phyloP scores from a whole-genome alignment of 2,113 vertebrate species.

The Grus americana region DNA sequence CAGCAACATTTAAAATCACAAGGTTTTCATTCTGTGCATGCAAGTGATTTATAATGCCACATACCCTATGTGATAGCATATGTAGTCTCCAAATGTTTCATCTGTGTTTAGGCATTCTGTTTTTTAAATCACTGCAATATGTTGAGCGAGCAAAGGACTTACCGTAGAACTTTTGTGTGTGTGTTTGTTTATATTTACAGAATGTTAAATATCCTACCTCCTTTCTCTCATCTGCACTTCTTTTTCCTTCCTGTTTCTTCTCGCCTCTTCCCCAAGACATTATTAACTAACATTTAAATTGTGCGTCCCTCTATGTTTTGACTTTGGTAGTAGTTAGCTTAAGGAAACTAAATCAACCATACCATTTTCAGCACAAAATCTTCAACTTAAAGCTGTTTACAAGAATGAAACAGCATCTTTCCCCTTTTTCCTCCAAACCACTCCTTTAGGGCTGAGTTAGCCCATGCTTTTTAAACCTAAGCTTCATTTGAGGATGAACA shows the following conservation, averaged over 20 bases:
- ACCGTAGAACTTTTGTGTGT: not conserved
- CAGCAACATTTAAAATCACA: slow-evolving; percentile 33
- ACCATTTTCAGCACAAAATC: not conserved
- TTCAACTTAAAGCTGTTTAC: not conserved
- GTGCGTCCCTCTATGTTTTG: not conserved
- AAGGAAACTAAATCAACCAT: not conserved
- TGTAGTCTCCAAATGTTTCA: slow-evolving; percentile 60
- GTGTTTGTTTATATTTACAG: slow-evolving; percentile 38
- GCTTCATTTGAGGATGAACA: not conserved
- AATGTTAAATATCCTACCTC: slow-evolving; percentile 27
- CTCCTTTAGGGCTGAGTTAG: not conserved
- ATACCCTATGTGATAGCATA: slow-evolving; percentile 29
- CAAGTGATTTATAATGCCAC: slow-evolving; percentile 12
- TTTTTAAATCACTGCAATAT: slow-evolving; percentile 61
- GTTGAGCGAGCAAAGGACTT: slow-evolving; percentile 33
- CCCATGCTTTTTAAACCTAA: not conserved
- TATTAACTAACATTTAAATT: not conserved
- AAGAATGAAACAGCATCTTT: not conserved
- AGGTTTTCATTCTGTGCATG: not conserved
- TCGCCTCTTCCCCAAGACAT: not conserved
- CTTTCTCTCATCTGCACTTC: not conserved
- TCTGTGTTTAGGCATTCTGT: slow-evolving; percentile 8
- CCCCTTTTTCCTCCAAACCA: not conserved
- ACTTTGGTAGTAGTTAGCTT: not conserved
- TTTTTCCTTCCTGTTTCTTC: not conserved